Evolutionary conservation across 2,797 vertebrate genomes (phyloP), one percentile per base, ranked within the genome.

Genomic region (Lycodopsis pacificus): DNA sequence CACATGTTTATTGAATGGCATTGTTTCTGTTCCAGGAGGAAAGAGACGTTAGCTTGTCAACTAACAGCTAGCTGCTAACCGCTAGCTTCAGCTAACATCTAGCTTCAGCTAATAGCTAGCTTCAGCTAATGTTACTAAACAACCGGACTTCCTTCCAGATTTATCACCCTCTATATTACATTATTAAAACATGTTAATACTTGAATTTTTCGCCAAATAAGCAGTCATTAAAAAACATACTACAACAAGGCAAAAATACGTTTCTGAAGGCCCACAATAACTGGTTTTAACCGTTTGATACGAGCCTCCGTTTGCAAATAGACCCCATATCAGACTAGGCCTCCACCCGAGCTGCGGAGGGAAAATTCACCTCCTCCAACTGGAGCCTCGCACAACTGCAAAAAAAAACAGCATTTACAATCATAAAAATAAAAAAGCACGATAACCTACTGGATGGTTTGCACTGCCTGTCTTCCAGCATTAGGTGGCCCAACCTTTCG

Each of bases 241-340:
- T 19, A n/a, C 4, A 13, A 14, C 2, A 0, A 4, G 4, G 3
- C 6, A 62, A 64, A 4, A n/a, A 36, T 34, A 3, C 15, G 58
- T 83, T 54, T 32, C 27, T 44, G 57, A 81, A 74, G 85, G 85
- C 86, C 88, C 86, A 71, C 80, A 63, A 32, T 74, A 69, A 30
- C 19, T 42, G 80, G 71, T 73, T 44, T 77, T 72, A 32, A 79
- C 72, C 77, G 73, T 75, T 73, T 48, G 75, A 85, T 75, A 8
- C 15, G 61, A 87, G 77, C 15, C 69, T 82, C 17, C 34, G 6
- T 19, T 25, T 25, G 73, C 61, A 30, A 57, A 77, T 82, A 61
- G 79, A 88, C 54, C 83, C 79, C 73, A 5, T 14, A 73, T 80
- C 76, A 25, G 34, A 72, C 68, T 73, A 91, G 90, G 92, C 91